phyloP scores from a whole-genome alignment of 2,888 invertebrate species.

The Drosophila multiciliata region DNA sequence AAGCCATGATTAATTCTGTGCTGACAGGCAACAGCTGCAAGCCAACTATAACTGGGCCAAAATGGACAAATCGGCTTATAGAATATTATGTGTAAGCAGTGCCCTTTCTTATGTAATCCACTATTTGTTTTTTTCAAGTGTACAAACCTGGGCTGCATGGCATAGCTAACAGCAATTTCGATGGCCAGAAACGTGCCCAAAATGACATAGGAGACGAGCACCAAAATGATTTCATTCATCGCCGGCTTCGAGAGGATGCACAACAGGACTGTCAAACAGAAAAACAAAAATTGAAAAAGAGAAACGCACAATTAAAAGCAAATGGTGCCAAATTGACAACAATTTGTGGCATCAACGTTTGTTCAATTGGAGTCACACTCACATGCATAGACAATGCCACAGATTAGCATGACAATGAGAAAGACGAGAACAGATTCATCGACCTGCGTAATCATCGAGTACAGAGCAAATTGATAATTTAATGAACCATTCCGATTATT shows the following conservation, averaged over 20 bases:
- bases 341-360: conserved; percentile 19
- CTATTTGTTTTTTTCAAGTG: background rate
- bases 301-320: conserved; percentile 18
- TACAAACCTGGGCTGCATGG: conserved; percentile 85
- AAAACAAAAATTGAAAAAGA: background rate
- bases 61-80: background rate
- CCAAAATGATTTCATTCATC: conserved; percentile 94
- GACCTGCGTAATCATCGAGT: conserved; percentile 71
- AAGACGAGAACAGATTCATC: conserved; percentile 82
- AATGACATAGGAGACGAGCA: conserved; percentile 93
- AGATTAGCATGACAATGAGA: conserved; percentile 85
- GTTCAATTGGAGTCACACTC: conserved; percentile 78
- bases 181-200: conserved; percentile 91
- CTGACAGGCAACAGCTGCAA: conserved; percentile 48
- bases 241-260: conserved; percentile 92
- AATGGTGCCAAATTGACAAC: conserved; percentile 4
- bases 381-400: conserved; percentile 87
- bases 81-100: background rate
- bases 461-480: conserved; percentile 57
- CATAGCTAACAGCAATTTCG: conserved; percentile 87
- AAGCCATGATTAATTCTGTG: conserved; percentile 62
- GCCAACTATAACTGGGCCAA: background rate
- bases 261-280: conserved; percentile 87
- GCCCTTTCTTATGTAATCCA: background rate
- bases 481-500: conserved; percentile 78